phyloP scores from a whole-genome alignment of 2,888 invertebrate species.

The Eilema griseolum region DNA sequence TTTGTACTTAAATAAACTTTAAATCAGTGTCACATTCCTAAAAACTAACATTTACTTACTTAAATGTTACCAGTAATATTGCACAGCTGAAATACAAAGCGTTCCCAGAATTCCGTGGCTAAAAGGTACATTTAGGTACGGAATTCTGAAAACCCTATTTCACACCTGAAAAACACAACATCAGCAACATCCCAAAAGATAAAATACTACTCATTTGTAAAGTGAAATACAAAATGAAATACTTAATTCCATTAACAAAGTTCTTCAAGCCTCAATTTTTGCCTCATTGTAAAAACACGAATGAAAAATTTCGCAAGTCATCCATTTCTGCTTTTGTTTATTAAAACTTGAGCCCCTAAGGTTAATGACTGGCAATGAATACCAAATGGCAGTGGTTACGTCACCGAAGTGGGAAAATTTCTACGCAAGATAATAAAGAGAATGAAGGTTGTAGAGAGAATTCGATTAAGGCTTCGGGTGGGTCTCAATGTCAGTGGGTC shows the following conservation, averaged over 20 bases:
- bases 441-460: constrained; percentile 47
- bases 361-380: constrained; percentile 44
- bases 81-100: background rate
- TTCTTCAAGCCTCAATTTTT: constrained; percentile 26
- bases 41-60: background rate
- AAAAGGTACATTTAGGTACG: background rate
- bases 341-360: constrained; percentile 21
- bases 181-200: background rate
- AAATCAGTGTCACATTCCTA: background rate
- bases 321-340: constrained; percentile 29
- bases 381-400: constrained; percentile 25
- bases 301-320: constrained; percentile 12
- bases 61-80: too few relatives aligned
- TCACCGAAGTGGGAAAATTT: constrained; percentile 34
- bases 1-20: background rate
- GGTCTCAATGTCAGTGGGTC: constrained; percentile 41
- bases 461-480: constrained; percentile 40
- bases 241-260: constrained; percentile 27
- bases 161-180: background rate
- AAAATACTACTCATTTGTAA: constrained; percentile 5
- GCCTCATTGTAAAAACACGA: constrained; percentile 20
- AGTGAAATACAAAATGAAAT: constrained; percentile 27
- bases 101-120: background rate
- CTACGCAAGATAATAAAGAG: constrained; percentile 39
- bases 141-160: background rate